Evolutionary conservation across 2,113 vertebrate species (phyloP).

Genomic region (Burhinus bistriatus): DNA sequence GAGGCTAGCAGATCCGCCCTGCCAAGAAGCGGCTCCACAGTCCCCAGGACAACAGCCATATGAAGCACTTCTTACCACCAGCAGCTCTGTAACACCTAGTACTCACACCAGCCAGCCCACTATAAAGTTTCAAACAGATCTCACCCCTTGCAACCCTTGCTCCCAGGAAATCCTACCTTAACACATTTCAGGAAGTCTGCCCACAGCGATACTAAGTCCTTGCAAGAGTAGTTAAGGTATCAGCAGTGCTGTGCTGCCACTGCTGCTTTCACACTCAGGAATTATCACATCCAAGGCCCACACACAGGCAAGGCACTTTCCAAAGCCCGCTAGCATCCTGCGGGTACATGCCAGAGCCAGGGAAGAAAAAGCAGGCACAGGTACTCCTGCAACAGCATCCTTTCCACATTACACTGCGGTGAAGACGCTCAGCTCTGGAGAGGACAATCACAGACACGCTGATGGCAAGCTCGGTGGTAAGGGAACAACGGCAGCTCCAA

Average conservation of each 20-base stretch:
- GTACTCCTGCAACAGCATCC: neutral
- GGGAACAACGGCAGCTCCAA: neutral
- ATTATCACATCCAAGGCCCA: neutral
- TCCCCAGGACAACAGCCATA: fast-evolving
- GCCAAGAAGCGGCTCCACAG: neutral
- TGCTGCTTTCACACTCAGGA: neutral
- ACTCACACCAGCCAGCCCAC: fast-evolving
- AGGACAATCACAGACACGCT: neutral
- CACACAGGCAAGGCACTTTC: neutral
- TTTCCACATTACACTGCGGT: fast-evolving
- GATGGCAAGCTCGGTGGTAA: neutral
- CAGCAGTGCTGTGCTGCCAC: neutral
- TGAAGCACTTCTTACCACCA: neutral
- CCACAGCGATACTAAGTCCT: neutral
- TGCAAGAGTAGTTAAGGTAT: fast-evolving
- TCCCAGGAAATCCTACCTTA: neutral
- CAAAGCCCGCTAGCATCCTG: neutral
- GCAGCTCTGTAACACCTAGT: neutral
- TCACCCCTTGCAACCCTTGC: neutral
- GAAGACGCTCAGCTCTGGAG: neutral
- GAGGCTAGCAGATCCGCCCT: neutral
- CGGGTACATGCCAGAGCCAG: neutral
- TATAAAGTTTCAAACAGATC: fast-evolving
- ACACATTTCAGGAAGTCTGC: neutral
- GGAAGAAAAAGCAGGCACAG: neutral